Base-by-base conservation (phyloP, 2,113 vertebrate species). In the Octodon degus region DNA sequence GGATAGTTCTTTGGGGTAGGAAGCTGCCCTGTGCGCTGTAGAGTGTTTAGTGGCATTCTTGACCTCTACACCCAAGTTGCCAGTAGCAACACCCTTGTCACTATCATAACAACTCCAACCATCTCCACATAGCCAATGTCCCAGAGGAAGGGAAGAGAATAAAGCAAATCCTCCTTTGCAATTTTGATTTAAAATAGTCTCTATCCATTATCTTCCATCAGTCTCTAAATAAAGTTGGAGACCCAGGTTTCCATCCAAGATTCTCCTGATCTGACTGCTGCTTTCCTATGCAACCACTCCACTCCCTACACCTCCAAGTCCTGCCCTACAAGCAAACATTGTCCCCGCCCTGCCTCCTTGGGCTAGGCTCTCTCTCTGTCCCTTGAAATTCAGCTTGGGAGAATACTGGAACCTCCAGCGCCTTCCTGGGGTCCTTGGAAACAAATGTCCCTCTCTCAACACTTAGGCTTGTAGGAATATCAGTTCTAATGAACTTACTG, bases 161-260 rank as follows among this genome's bases (percentile, higher is more conserved):
- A 7, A 32, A 60, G 2, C 5, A 83, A 20, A 77, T 10, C 34
- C 9, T 74, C 3, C 19, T 9, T 0, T 85, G 55, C 80, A 16
- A 87, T 72, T 65, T 17, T 76, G 40, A 30, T 74, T 92, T 95
- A 81, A 91, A 87, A 85, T 90, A 40, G 74, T 55, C 10, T 34
- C n/a, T 89, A 37, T 25, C 20, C 30, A 67, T 53, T 67, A 47
- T 20, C 47, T 91, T 74, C 53, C 53, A 50, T 22, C 0, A 2
- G 3, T 55, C 34, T 76, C 47, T 55, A 58, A 86, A 68, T 30
- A 17, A 86, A 93, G 9, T 68, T 58, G 5, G 63, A 53, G 40
- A 50, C n/a, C n/a, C 19, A 32, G 65, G 16, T 34, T 93, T 94
- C 74, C n/a, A 90, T 4, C 60, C 20, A 37, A 74, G 82, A 60